These are phyloP conservation scores for Hydroisotoma schaefferi DNA, from an alignment of 2,888 invertebrate genomes.

Conservation along the genomic window DNA sequence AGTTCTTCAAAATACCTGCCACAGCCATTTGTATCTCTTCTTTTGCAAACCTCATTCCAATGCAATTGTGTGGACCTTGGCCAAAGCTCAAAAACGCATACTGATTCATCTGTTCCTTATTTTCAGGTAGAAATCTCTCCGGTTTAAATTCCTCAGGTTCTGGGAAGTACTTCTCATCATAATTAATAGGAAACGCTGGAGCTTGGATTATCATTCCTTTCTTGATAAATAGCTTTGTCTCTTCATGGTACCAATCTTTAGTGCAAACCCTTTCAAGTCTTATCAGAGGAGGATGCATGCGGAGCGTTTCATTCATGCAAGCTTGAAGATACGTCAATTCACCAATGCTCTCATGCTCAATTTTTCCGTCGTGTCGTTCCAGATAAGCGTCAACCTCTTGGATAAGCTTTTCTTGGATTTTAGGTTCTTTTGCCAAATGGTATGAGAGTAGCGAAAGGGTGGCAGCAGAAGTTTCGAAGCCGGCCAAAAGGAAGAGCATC, in stretches of 20 bases:
- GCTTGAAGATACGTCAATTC: conserved; percentile 29
- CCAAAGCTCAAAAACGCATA: conserved; percentile 38
- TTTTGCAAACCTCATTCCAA: conserved; percentile 39
- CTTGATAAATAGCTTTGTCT: conserved; percentile 18
- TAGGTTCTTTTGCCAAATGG: conserved; percentile 17
- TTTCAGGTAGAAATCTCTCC: conserved; percentile 36
- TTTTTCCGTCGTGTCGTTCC: conserved; percentile 24
- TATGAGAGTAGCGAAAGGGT: conserved; percentile 30
- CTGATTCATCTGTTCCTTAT: conserved; percentile 33
- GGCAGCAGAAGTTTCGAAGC: conserved; percentile 34
- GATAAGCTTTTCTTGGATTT: conserved; percentile 17
- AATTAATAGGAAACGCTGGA: conserved; percentile 23
- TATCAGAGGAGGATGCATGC: conserved; percentile 31
- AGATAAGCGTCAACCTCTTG: conserved; percentile 29
- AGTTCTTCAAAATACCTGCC: conserved; percentile 32
- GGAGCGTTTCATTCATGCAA: conserved; percentile 32
- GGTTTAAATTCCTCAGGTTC: conserved; percentile 30
- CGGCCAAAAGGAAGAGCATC: conserved; percentile 28
- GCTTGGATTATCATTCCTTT: conserved; percentile 22
- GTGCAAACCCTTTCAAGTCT: conserved; percentile 27
- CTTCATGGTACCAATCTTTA: conserved; percentile 32
- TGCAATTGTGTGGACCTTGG: conserved; percentile 35
- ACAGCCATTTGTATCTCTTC: conserved; percentile 30
- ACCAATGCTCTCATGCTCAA: conserved; percentile 26
- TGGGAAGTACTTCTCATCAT: conserved; percentile 25